phyloP scores from a whole-genome alignment of 2,797 vertebrate genomes.

The Argyrosomus regius region DNA sequence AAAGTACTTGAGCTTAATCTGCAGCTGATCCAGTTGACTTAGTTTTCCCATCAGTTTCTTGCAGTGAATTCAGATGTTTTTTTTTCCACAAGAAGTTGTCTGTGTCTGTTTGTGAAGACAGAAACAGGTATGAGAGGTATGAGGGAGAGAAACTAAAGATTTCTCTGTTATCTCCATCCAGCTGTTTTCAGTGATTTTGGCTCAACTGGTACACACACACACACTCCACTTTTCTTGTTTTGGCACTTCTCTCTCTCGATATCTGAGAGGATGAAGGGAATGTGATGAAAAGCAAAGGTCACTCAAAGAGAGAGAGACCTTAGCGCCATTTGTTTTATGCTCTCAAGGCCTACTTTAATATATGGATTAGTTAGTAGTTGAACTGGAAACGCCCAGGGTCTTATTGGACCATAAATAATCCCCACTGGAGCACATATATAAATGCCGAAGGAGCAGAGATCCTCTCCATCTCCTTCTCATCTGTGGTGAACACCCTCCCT shows the following conservation, averaged over 20 bases:
- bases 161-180: constrained; percentile 68
- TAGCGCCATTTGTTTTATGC: constrained; percentile 68
- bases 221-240: constrained; percentile 42
- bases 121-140: neutral
- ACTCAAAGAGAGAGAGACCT: constrained; percentile 34
- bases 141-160: constrained; percentile 31
- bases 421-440: constrained; percentile 65
- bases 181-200: constrained; percentile 70
- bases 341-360: constrained; percentile 70
- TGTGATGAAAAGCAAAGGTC: constrained; percentile 66
- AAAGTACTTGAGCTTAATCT: constrained; percentile 16
- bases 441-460: constrained; percentile 57
- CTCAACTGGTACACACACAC: constrained; percentile 37
- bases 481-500: constrained; percentile 41
- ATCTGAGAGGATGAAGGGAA: constrained; percentile 26
- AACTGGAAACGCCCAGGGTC: constrained; percentile 70
- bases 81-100: constrained; percentile 9
- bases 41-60: constrained; percentile 24
- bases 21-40: constrained; percentile 32
- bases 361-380: constrained; percentile 76
- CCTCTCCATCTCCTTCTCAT: constrained; percentile 60
- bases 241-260: constrained; percentile 21
- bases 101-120: constrained; percentile 1
- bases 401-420: constrained; percentile 82
- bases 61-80: constrained; percentile 24